Percentiles rank a stretch among this genome's conserved stretches.
Conservation (phyloP, 2,797 vertebrate species). For the Enteromius fasciolatus region DNA sequence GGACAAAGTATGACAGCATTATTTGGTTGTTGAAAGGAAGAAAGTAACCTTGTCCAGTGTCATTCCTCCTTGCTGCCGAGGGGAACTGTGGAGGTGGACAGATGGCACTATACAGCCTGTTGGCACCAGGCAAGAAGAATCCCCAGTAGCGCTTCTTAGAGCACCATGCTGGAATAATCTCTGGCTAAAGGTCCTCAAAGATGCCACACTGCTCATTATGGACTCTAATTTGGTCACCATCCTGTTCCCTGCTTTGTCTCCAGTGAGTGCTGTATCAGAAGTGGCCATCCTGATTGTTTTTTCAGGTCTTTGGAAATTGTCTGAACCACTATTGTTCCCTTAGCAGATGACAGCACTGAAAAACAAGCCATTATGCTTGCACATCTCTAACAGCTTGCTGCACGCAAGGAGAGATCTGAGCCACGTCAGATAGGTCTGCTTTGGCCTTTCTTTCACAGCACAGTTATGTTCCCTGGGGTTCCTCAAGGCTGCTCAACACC, state of each 20-base stretch:
- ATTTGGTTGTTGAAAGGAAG: slow-evolving; percentile 13
- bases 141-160: background rate
- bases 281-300: slow-evolving; percentile 5
- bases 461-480: background rate
- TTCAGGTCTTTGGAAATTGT: background rate
- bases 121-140: slow-evolving; percentile 28
- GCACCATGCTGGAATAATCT: slow-evolving; percentile 25
- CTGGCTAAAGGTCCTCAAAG: slow-evolving; percentile 38
- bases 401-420: slow-evolving; percentile 29
- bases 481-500: slow-evolving; percentile 18
- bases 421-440: background rate
- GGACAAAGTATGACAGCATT: background rate
- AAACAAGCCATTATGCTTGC: slow-evolving; percentile 6
- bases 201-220: slow-evolving; percentile 21
- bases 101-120: slow-evolving; percentile 31
- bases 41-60: slow-evolving; percentile 32
- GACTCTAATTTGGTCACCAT: slow-evolving; percentile 25
- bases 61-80: slow-evolving; percentile 7
- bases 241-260: slow-evolving; percentile 20
- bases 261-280: background rate
- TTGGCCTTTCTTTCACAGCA: slow-evolving; percentile 1
- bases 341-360: background rate
- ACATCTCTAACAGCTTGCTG: background rate
- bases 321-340: background rate
- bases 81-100: slow-evolving; percentile 25